Evolutionary conservation across 2,888 invertebrate genomes (phyloP).

Genomic region (Drosophila pseudotakahashii): DNA sequence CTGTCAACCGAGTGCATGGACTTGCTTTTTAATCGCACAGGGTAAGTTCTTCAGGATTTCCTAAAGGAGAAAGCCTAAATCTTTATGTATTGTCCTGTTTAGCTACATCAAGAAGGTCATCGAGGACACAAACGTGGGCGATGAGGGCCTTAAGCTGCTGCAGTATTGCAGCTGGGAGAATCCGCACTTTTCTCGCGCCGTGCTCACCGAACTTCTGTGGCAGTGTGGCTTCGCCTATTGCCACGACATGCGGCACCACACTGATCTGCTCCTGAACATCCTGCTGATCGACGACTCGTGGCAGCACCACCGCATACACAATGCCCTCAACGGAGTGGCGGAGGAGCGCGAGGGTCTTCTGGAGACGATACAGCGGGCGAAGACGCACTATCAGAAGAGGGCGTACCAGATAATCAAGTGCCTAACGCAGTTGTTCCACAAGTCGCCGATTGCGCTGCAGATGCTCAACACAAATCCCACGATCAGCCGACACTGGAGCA

Average conservation of each 20-base stretch:
- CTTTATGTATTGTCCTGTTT: not conserved
- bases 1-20: slow-evolving; percentile 91
- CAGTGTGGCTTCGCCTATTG: slow-evolving; percentile 95
- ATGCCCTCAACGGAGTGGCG: slow-evolving; percentile 94
- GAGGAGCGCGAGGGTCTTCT: slow-evolving; percentile 96
- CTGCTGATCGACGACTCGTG: slow-evolving; percentile 97
- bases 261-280: slow-evolving; percentile 94
- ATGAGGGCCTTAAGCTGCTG: slow-evolving; percentile 94
- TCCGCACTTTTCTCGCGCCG: slow-evolving; percentile 94
- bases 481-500: slow-evolving; percentile 93
- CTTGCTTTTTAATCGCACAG: slow-evolving; percentile 91
- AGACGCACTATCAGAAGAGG: slow-evolving; percentile 97
- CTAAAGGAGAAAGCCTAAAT: too few species aligned
- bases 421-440: slow-evolving; percentile 94
- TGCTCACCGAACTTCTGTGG: slow-evolving; percentile 96
- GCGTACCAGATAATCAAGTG: slow-evolving; percentile 99
- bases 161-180: slow-evolving; percentile 99
- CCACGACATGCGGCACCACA: slow-evolving; percentile 96
- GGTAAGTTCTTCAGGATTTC: slow-evolving; percentile 85
- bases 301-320: slow-evolving; percentile 97
- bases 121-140: slow-evolving; percentile 96
- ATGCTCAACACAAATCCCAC: slow-evolving; percentile 92
- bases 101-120: slow-evolving; percentile 97
- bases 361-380: slow-evolving; percentile 96
- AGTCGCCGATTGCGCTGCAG: slow-evolving; percentile 91